Conservation (phyloP, 2,113 vertebrate genomes). For the Microcebus jonahi region DNA sequence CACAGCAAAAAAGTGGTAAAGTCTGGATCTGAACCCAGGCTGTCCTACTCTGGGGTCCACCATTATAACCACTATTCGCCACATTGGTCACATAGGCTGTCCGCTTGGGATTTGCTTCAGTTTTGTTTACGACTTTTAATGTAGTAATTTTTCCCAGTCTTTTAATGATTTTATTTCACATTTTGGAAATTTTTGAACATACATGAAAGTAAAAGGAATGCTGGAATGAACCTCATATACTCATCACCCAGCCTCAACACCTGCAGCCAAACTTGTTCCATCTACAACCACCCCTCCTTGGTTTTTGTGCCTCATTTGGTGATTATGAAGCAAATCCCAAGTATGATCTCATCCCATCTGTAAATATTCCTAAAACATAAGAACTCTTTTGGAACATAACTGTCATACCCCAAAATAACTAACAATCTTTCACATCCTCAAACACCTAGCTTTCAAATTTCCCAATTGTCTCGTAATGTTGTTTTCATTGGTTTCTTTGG, state of each 20-base stretch:
- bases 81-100: neutral
- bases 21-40: neutral
- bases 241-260: neutral
- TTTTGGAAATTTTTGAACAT: neutral
- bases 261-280: accelerated
- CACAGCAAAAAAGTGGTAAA: neutral
- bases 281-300: neutral
- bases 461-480: neutral
- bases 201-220: neutral
- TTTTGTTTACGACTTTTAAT: neutral
- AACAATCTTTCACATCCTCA: neutral
- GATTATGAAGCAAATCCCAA: neutral
- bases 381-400: neutral
- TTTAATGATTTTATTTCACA: neutral
- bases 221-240: neutral
- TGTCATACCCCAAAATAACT: neutral
- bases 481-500: neutral
- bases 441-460: neutral
- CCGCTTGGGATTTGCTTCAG: neutral
- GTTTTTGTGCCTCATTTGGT: neutral
- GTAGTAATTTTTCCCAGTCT: neutral
- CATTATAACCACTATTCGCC: too few species aligned
- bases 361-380: neutral
- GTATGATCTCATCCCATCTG: neutral
- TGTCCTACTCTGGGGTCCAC: neutral